Evolutionary conservation across 92 coral and sea anemone species (phyloP).

Genomic region (Micromussa lordhowensis): DNA sequence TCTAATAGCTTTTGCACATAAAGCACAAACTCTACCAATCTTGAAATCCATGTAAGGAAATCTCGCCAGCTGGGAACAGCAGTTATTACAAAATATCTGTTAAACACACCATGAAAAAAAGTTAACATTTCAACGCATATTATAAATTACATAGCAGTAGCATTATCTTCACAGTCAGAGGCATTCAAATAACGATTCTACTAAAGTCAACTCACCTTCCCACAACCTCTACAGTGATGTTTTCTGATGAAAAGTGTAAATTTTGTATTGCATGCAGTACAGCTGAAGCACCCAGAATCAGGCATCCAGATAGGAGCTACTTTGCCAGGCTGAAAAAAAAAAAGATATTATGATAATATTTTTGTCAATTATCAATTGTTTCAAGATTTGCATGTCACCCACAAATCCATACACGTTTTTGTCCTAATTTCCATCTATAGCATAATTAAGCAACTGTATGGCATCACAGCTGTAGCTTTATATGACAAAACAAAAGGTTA

Average conservation of each 20-base stretch:
- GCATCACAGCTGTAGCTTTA: too few species aligned
- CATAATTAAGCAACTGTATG: too few species aligned
- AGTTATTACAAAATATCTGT: constrained; percentile 87
- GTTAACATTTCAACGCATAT: neutral
- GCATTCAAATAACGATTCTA: neutral
- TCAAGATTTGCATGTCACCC: too few species aligned
- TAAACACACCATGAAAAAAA: neutral
- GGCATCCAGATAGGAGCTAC: constrained; percentile 83
- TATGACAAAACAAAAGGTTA: too few species aligned
- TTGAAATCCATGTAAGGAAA: constrained; percentile 85
- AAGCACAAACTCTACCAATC: constrained; percentile 81
- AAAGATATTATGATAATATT: too few species aligned
- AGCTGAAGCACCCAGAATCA: constrained; percentile 62
- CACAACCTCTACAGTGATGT: constrained; percentile 90
- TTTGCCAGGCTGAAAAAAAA: constrained; percentile 68
- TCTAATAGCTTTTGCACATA: constrained; percentile 74
- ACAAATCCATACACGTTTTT: too few species aligned
- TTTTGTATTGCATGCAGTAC: constrained; percentile 67
- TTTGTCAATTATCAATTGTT: too few species aligned
- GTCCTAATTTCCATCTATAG: too few species aligned
- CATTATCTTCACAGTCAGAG: neutral
- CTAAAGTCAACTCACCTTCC: constrained; percentile 51
- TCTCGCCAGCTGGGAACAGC: constrained; percentile 90
- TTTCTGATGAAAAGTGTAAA: constrained; percentile 73
- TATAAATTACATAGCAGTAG: too few species aligned